phyloP scores from a whole-genome alignment of 1,140 invertebrate genomes.

The Hesperophylax magnus region DNA sequence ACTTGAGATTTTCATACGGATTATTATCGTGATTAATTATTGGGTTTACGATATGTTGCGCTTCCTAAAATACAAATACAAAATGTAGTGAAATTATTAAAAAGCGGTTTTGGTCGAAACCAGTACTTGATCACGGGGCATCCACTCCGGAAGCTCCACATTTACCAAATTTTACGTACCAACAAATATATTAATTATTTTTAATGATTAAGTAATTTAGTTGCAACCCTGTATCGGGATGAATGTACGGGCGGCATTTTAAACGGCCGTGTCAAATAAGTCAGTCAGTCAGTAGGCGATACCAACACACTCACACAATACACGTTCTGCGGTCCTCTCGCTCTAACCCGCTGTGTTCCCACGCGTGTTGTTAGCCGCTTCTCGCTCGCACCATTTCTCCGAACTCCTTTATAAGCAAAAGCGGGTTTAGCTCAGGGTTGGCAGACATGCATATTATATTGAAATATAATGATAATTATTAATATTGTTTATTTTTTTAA shows the following conservation, averaged over 20 bases:
- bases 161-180: too few species aligned
- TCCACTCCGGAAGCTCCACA: too few species aligned
- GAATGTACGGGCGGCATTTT: conserved; percentile 39
- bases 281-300: conserved; percentile 50
- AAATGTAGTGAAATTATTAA: too few species aligned
- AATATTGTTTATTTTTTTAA: too few species aligned
- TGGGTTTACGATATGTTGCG: too few species aligned
- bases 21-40: too few species aligned
- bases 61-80: too few species aligned
- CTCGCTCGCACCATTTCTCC: conserved; percentile 34
- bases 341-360: neutral
- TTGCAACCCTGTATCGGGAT: conserved; percentile 18
- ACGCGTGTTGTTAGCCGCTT: neutral
- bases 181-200: conserved; percentile 13
- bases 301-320: neutral
- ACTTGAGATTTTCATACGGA: too few species aligned
- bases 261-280: conserved; percentile 37
- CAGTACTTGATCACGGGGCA: too few species aligned
- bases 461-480: too few species aligned
- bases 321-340: neutral
- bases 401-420: conserved; percentile 16
- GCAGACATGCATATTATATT: too few species aligned
- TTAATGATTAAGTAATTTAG: neutral
- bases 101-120: too few species aligned
- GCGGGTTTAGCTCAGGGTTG: neutral